Evolutionary conservation across 1,140 invertebrate species (phyloP).

Genomic region (Drosophila lacertosa): DNA sequence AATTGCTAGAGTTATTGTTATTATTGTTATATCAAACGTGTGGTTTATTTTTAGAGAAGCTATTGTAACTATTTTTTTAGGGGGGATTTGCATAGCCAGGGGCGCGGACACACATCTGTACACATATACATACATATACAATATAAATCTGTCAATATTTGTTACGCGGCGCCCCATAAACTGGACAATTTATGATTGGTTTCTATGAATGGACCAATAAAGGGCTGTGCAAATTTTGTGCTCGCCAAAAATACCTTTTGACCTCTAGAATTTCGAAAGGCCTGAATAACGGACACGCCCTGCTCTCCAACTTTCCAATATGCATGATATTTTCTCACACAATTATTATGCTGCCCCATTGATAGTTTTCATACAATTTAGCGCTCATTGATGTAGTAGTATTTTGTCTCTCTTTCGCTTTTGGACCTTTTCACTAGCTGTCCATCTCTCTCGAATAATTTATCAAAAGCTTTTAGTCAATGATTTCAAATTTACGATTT

Average conservation of each 20-base stretch:
- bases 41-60: conserved; percentile 63
- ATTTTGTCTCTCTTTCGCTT: conserved; percentile 33
- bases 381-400: conserved; percentile 54
- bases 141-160: conserved; percentile 76
- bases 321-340: conserved; percentile 69
- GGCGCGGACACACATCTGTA: conserved; percentile 12
- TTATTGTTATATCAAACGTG: conserved; percentile 40
- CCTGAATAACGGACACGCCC: conserved; percentile 59
- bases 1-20: conserved; percentile 34
- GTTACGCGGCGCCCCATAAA: conserved; percentile 65
- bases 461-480: conserved; percentile 83
- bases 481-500: conserved; percentile 81
- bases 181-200: conserved; percentile 55
- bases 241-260: conserved; percentile 53
- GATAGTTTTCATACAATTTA: conserved; percentile 56
- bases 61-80: conserved; percentile 21
- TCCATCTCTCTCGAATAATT: conserved; percentile 55
- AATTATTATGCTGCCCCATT: conserved; percentile 73
- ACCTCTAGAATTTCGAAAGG: conserved; percentile 69
- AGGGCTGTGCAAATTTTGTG: conserved; percentile 51
- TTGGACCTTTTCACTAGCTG: not conserved
- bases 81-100: conserved; percentile 41
- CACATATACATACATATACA: no score
- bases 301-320: conserved; percentile 66
- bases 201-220: conserved; percentile 39